phyloP scores from a whole-genome alignment of 2,113 vertebrate species.

The Circaetus cinerascens region DNA sequence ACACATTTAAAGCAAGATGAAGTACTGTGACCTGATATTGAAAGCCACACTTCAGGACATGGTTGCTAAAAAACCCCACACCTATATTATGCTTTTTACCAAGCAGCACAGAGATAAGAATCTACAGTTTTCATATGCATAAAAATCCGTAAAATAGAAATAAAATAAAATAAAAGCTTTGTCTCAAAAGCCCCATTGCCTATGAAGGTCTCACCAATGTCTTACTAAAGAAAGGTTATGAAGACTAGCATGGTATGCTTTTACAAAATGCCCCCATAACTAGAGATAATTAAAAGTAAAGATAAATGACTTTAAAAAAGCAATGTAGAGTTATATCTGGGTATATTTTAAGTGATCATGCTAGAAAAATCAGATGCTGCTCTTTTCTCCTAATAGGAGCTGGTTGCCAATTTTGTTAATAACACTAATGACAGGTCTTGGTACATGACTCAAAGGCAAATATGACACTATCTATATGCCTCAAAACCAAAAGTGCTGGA shows the following conservation, averaged over 20 bases:
- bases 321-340: background rate
- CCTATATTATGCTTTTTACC: background rate
- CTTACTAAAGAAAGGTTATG: background rate
- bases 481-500: background rate
- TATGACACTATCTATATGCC: background rate
- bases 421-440: background rate
- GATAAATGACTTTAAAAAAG: background rate
- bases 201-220: background rate
- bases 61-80: background rate
- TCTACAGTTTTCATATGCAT: background rate
- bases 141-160: background rate
- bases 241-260: background rate
- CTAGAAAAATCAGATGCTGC: background rate
- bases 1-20: background rate
- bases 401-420: background rate
- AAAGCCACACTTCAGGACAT: accelerated
- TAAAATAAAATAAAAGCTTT: background rate
- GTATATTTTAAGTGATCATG: background rate
- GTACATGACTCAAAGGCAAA: background rate
- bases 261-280: background rate
- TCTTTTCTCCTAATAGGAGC: background rate
- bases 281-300: background rate
- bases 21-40: background rate
- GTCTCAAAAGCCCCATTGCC: background rate
- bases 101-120: background rate